phyloP scores from a whole-genome alignment of 2,888 invertebrate genomes.

The Amitus sp. region DNA sequence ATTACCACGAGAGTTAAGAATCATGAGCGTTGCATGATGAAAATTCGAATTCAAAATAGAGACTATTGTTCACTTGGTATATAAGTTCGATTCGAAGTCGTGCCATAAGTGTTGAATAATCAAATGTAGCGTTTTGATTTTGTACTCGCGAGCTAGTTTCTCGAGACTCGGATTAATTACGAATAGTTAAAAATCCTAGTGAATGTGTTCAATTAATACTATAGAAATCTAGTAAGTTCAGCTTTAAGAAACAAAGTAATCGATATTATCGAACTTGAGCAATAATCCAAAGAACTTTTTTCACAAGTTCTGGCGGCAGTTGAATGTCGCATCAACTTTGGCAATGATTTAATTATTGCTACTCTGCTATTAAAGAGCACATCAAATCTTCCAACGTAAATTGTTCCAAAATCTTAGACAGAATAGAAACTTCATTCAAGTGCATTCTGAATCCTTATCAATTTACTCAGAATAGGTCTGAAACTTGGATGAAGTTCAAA shows the following conservation, averaged over 20 bases:
- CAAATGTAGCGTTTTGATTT: background rate
- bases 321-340: conserved; percentile 6
- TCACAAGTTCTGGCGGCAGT: conserved; percentile 2
- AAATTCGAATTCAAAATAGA: background rate
- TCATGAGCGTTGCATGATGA: background rate
- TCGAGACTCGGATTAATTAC: background rate
- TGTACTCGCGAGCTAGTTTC: background rate
- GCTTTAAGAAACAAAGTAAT: background rate
- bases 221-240: conserved; percentile 4
- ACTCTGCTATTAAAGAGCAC: background rate
- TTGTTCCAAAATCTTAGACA: too few relatives aligned
- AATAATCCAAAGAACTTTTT: background rate
- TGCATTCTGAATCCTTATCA: too few relatives aligned
- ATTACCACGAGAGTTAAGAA: background rate
- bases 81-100: background rate
- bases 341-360: background rate
- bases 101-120: background rate
- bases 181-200: background rate
- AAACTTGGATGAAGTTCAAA: background rate
- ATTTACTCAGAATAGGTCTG: too few relatives aligned
- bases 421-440: too few relatives aligned
- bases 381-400: background rate
- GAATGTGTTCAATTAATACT: conserved; percentile 9
- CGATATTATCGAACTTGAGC: background rate
- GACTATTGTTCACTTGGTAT: too few relatives aligned